These are phyloP conservation scores for Blomia tropicalis DNA, from an alignment of 2,888 invertebrate species.

Conservation along the genomic window DNA sequence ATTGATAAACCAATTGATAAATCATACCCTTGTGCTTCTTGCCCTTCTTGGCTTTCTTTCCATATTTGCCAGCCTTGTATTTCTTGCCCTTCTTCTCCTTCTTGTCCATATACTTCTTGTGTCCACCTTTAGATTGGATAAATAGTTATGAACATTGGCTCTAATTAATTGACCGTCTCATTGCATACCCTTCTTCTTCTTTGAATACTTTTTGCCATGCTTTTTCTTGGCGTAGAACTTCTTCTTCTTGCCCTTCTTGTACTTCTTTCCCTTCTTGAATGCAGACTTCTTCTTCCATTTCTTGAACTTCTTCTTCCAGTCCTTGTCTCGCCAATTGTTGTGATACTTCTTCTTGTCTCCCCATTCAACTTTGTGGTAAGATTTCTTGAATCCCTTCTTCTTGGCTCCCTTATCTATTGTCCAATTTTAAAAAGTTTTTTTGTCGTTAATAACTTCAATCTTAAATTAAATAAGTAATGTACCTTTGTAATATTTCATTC, in stretches of 20 bases:
- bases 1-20: not conserved
- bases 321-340: constrained; percentile 18
- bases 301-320: constrained; percentile 20
- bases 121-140: not conserved
- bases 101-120: constrained; percentile 18
- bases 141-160: too few relatives aligned
- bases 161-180: too few relatives aligned
- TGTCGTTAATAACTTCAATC: not conserved
- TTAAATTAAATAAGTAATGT: not conserved
- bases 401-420: constrained; percentile 16
- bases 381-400: constrained; percentile 21
- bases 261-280: constrained; percentile 15
- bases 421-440: too few relatives aligned
- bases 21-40: constrained; percentile 5
- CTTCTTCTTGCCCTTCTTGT: not conserved
- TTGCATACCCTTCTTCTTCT: constrained; percentile 15
- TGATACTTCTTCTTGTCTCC: constrained; percentile 20
- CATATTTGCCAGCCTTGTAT: constrained; percentile 14
- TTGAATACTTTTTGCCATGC: not conserved
- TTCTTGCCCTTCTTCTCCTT: constrained; percentile 15
- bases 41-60: constrained; percentile 15
- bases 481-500: constrained; percentile 1
- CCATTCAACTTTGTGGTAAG: constrained; percentile 21
- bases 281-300: constrained; percentile 21
- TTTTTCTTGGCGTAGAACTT: too few relatives aligned